A percentile compares a stretch with the other conserved stretches of the same genome.
Conservation (phyloP, 2,113 vertebrate species). For the Saguinus midas region DNA sequence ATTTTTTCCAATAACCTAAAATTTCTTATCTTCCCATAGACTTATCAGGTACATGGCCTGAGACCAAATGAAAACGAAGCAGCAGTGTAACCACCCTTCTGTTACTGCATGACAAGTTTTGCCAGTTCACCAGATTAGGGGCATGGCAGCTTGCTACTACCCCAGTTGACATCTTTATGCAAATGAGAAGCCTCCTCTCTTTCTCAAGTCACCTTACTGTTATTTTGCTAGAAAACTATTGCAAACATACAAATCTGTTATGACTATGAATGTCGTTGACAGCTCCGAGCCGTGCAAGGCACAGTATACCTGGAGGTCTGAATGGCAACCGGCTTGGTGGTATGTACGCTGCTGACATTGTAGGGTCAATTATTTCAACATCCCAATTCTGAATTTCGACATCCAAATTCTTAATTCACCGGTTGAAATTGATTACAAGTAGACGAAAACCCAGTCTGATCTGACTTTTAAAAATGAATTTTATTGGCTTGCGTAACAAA, state of each 20-base stretch:
- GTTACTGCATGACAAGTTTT: background rate
- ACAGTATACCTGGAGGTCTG: fast-evolving
- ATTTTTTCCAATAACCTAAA: background rate
- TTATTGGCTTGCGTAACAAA: background rate
- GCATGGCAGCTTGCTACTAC: background rate
- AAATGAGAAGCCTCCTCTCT: background rate
- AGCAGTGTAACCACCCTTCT: background rate
- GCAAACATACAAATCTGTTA: background rate
- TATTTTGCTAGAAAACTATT: slow-evolving; percentile 2
- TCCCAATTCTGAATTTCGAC: background rate
- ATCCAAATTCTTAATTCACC: background rate
- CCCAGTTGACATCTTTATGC: background rate
- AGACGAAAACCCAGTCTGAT: background rate
- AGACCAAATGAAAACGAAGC: background rate
- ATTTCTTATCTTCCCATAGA: background rate
- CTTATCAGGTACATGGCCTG: background rate
- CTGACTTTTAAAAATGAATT: background rate
- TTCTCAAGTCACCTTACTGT: background rate
- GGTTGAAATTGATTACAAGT: background rate
- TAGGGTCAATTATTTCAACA: background rate
- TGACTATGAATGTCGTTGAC: background rate
- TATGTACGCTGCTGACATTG: background rate
- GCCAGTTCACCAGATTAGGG: background rate
- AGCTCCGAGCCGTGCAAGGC: background rate
- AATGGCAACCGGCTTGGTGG: background rate